Conservation (phyloP, 2,113 vertebrate genomes). For the Lanius collurio region DNA sequence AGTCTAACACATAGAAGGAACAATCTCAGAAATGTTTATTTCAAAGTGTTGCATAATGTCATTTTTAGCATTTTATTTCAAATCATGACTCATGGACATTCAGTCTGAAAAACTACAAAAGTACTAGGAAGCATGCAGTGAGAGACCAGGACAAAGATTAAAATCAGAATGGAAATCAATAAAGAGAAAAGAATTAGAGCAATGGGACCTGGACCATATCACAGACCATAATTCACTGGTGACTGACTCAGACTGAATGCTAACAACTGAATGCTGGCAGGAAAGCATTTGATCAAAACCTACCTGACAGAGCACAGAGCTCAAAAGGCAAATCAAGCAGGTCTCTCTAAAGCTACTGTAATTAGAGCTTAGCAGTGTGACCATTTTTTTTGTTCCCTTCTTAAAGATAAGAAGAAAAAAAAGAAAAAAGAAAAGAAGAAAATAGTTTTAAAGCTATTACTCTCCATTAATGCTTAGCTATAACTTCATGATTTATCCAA, state of each 20-base stretch:
- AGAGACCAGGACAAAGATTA: conserved; percentile 33
- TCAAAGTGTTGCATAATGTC: conserved; percentile 18
- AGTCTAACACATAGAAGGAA: conserved; percentile 13
- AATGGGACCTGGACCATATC: conserved; percentile 45
- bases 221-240: conserved; percentile 52
- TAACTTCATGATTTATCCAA: background rate
- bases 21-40: conserved; percentile 24
- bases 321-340: conserved; percentile 46
- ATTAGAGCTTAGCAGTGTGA: background rate
- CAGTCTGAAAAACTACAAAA: conserved; percentile 44
- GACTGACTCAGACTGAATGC: conserved; percentile 44
- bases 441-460: background rate
- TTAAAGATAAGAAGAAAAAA: background rate
- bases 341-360: conserved; percentile 31
- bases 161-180: conserved; percentile 45
- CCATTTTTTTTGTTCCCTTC: conserved; percentile 13
- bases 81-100: conserved; percentile 51
- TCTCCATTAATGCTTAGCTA: background rate
- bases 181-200: conserved; percentile 38
- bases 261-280: conserved; percentile 38
- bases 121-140: background rate
- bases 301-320: background rate
- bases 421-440: rapidly evolving
- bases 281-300: conserved; percentile 48
- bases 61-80: conserved; percentile 57